Evolutionary conservation across 2,888 invertebrate species (phyloP), one percentile per base, ranked within the genome.

Genomic region (Linnaemya tessellans): DNA sequence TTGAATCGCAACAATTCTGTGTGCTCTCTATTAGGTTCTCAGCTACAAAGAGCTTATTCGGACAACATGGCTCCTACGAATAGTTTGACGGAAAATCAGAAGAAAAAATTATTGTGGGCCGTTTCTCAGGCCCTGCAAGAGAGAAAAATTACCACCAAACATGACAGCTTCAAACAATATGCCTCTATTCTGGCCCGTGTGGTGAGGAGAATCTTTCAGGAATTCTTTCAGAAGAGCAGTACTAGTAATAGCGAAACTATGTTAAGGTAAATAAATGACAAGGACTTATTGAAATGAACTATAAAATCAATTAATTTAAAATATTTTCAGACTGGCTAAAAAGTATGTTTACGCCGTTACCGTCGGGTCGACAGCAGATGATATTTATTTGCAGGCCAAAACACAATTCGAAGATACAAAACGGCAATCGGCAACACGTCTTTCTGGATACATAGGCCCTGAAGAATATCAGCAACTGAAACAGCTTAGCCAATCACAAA

Each of bases 221-320:
- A 94, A 88, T 91, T 94, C 60, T 88, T 93, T 92, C 92, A 93
- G 71, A 93, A 93, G 43, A 93, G 93, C 82, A 95, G 95, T 86
- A 96, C 96, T 0, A 96, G 96, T 38, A 96, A 96, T n/a, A 96
- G 95, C 18, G 96, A 96, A 88, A 95, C 95, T 1, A 95, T 97
- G 95, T 93, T 96, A 78, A 94, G 95, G 94, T 95, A 22, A 67
- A 25, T 71, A 38, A 64, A 25, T 68, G 25, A 11, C 1, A 74
- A 46, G 13, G 1, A 22, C 9, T 64, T 5, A 22, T 64, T 15
- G 8, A 43, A 25, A 20, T 13, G 43, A 43, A 3, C 0, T 18
- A 20, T 25, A 9, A 18, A 62, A 10, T 25, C 4, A 10, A 43
- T n/a, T 64, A 18, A 8, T 10, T 22, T 51, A 35, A 9, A 30